Conservation (phyloP, 2,113 vertebrate genomes). For the Galbula dea region DNA sequence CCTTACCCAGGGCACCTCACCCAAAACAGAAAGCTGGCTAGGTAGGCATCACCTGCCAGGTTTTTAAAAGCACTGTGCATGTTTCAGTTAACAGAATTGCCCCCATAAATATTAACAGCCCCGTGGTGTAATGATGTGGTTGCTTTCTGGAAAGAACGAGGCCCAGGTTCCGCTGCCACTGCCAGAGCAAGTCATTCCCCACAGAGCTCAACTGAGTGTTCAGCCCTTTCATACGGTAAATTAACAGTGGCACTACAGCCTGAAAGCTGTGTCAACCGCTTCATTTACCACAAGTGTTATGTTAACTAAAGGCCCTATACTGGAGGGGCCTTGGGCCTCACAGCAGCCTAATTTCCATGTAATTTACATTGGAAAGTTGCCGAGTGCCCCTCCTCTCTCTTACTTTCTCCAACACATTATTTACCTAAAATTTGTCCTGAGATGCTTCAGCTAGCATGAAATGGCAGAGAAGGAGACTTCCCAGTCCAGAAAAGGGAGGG, state of each 20-base stretch:
- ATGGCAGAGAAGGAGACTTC: neutral
- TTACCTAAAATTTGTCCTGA: neutral
- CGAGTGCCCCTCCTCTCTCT: neutral
- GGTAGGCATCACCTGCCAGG: neutral
- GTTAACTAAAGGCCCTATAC: conserved; percentile 60
- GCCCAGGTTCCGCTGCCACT: neutral
- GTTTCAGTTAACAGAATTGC: neutral
- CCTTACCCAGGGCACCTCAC: neutral
- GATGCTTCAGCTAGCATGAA: neutral
- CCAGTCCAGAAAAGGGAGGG: neutral
- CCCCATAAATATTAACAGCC: neutral
- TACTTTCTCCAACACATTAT: neutral
- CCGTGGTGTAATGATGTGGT: neutral
- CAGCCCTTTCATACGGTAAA: conserved; percentile 56
- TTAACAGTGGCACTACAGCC: conserved; percentile 42
- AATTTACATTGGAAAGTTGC: conserved; percentile 55
- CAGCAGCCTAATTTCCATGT: conserved; percentile 59
- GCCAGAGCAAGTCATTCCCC: neutral
- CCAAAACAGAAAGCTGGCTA: neutral
- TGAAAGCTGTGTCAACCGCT: conserved; percentile 64
- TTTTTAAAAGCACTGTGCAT: neutral
- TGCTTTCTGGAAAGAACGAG: neutral
- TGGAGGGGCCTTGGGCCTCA: conserved; percentile 48
- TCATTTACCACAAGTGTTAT: conserved; percentile 71
- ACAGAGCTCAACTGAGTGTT: neutral